Evolutionary conservation across 1,140 invertebrate species (phyloP).

Genomic region (Dreissena polymorpha): DNA sequence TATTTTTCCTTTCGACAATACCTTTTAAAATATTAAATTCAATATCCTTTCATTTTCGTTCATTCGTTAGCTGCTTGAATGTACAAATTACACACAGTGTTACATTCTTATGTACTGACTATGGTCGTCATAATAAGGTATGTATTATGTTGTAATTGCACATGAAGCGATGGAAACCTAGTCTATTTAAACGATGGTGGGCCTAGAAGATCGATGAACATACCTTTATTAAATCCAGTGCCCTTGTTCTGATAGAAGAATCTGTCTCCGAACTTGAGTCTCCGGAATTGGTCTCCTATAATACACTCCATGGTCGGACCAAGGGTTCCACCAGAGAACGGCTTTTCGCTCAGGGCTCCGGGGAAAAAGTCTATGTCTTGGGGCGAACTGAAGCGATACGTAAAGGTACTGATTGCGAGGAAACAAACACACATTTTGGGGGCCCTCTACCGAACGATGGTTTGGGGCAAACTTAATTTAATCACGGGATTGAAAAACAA

Average conservation of each 20-base stretch:
- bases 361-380: constrained; percentile 61
- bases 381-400: not conserved
- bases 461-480: too few species aligned
- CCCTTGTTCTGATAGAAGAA: constrained; percentile 94
- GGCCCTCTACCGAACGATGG: too few species aligned
- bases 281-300: constrained; percentile 95
- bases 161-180: not conserved
- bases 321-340: constrained; percentile 91
- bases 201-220: not conserved
- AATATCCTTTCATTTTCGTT: too few species aligned
- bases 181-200: not conserved
- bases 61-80: not conserved
- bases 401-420: not conserved
- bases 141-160: too few species aligned
- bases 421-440: too few species aligned
- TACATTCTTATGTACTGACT: not conserved
- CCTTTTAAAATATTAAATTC: too few species aligned
- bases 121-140: not conserved
- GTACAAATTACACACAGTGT: not conserved
- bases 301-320: constrained; percentile 98
- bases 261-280: constrained; percentile 94
- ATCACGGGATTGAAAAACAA: too few species aligned
- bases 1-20: too few species aligned
- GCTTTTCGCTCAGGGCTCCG: constrained; percentile 88
- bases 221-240: not conserved